These are phyloP conservation scores for Choristoneura fumiferana DNA, from an alignment of 1,140 invertebrate species.

Conservation along the genomic window DNA sequence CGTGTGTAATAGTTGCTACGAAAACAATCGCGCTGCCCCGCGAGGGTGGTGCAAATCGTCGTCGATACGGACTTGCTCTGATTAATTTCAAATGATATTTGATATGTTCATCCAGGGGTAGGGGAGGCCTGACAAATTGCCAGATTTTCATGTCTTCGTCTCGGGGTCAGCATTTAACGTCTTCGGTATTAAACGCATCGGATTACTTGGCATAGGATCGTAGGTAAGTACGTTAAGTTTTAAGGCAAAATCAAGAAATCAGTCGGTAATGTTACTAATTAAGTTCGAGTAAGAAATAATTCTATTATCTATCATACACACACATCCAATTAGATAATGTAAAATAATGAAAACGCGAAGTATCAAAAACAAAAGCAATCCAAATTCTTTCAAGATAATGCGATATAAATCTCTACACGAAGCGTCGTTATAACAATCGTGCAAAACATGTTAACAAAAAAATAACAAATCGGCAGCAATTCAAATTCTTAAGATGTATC, in stretches of 20 bases:
- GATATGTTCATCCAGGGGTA: conserved; percentile 60
- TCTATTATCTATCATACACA: too few species aligned
- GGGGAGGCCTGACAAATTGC: conserved; percentile 66
- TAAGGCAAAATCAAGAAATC: too few species aligned
- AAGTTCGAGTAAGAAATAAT: too few species aligned
- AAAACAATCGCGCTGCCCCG: conserved; percentile 8
- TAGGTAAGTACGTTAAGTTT: too few species aligned
- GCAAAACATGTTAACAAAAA: conserved; percentile 13
- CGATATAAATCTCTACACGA: too few species aligned
- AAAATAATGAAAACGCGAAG: too few species aligned
- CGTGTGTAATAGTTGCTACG: conserved; percentile 6
- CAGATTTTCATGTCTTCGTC: conserved; percentile 59
- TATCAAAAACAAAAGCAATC: too few species aligned
- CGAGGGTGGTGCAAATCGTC: conserved; percentile 1
- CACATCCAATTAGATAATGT: too few species aligned
- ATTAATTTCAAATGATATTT: conserved; percentile 68
- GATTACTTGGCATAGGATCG: conserved; percentile 33
- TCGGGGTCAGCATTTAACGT: conserved; percentile 46
- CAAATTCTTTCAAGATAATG: too few species aligned
- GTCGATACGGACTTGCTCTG: conserved; percentile 26
- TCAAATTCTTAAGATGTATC: conserved; percentile 19
- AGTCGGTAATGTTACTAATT: conserved; percentile 30
- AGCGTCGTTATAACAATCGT: conserved; percentile 1
- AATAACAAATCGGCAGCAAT: conserved; percentile 6
- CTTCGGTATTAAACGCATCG: conserved; percentile 34